Base-by-base conservation (phyloP, 1,140 invertebrate species). In the Drosophila nikananu region DNA sequence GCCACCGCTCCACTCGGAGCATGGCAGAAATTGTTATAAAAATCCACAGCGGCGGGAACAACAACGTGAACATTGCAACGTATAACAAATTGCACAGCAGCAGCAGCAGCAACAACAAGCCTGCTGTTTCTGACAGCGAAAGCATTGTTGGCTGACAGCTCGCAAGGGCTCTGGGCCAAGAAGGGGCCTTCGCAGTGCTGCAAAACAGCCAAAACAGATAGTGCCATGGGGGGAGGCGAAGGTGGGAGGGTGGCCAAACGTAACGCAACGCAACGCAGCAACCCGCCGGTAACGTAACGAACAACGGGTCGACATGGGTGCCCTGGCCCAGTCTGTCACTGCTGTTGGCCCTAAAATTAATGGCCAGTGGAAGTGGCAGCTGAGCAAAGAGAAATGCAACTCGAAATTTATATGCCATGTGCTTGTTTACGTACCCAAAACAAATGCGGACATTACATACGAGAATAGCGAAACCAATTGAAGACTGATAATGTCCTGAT, bases 111-210 rank as follows among this genome's bases (percentile, higher is more conserved):
- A 83, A 70, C 68, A 70, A 52, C 70, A 83, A 70, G 64, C 73
- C 72, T 75, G 76, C 86, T 90, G 86, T 82, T 73, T 90, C 71
- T 90, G 86, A 90, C 86, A 90, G 86, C 81, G 86, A 90, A 90
- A 89, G 86, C 86, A 90, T 90, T 90, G 86, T 90, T 90, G 86
- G 74, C 61, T 90, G 86, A 90, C 86, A 86, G 81, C 79, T 62
- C 59, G 44, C 66, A 73, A 80, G 59, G 63, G 81, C 59, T 58
- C 51, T 27, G 39, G 54, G 42, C 39, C 25, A 54, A 41, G 32
- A 32, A 27, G 60, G 65, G 15, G 25, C 39, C n/a, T 17, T 46
- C 27, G 39, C 35, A 57, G 41, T 41, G 44, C 62, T 42, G 71
- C 27, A 17, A 27, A 60, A 66, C 42, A 62, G 42, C 42, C 65